A percentile compares a stretch with the other conserved stretches of the same genome.
phyloP scores from a whole-genome alignment of 1,140 invertebrate species.

The Eumaeus atala region DNA sequence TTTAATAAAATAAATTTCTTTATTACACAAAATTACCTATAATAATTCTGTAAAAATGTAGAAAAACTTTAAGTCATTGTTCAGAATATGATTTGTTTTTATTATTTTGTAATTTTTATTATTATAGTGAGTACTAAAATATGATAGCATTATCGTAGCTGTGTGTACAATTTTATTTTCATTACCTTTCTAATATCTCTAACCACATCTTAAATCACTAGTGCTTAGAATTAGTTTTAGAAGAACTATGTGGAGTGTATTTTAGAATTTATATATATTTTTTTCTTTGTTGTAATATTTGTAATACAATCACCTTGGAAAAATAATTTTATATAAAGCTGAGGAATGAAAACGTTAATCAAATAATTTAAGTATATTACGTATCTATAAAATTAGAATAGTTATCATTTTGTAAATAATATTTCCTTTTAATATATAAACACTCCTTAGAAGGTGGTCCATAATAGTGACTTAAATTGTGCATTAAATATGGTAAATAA shows the following conservation, averaged over 20 bases:
- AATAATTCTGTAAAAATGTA: no score
- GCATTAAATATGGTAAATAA: slow-evolving; percentile 63
- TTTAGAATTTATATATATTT: slow-evolving; percentile 4
- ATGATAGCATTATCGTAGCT: no score
- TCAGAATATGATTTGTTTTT: no score
- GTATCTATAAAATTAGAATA: not conserved
- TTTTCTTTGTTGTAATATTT: slow-evolving; percentile 1
- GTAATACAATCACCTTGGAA: not conserved
- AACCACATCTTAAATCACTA: not conserved
- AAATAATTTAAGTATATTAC: not conserved
- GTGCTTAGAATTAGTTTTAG: not conserved
- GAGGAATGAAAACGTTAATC: not conserved
- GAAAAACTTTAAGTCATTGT: no score
- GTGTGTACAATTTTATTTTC: not conserved
- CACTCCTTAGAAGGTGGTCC: slow-evolving; percentile 64
- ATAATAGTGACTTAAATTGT: slow-evolving; percentile 59
- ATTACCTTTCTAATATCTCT: not conserved
- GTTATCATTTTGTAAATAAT: slow-evolving; percentile 5
- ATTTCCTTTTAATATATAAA: slow-evolving; percentile 19
- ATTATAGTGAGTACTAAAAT: no score
- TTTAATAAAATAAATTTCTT: no score
- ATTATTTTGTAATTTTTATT: no score
- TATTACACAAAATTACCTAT: no score
- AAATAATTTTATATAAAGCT: not conserved
- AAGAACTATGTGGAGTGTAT: not conserved